Evolutionary conservation across 2,113 vertebrate species (phyloP).

Genomic region (Lepus americanus): DNA sequence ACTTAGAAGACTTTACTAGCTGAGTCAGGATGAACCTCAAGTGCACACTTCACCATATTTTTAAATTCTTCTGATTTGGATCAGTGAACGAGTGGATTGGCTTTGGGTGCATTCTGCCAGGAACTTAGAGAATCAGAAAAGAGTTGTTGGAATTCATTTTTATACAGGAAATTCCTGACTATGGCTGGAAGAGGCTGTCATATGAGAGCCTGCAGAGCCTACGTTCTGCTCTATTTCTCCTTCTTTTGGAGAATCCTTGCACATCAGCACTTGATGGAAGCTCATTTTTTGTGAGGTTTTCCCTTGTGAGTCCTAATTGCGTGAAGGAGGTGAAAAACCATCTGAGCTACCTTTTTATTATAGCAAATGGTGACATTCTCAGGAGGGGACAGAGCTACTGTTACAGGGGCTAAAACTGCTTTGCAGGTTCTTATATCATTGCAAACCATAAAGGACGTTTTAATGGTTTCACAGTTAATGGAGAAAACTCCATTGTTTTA

Average conservation of each 20-base stretch:
- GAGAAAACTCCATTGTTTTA: neutral
- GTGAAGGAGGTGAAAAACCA: neutral
- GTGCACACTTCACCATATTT: neutral
- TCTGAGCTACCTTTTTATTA: neutral
- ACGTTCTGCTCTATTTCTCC: constrained; percentile 63
- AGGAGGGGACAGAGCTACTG: neutral
- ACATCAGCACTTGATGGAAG: neutral
- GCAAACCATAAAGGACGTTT: neutral
- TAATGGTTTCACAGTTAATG: neutral
- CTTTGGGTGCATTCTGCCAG: constrained; percentile 43
- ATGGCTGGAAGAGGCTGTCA: constrained; percentile 66
- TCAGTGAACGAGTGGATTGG: neutral
- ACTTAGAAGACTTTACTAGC: neutral
- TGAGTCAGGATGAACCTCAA: neutral
- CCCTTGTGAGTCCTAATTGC: constrained; percentile 7
- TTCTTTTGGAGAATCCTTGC: constrained; percentile 51
- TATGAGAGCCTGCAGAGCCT: constrained; percentile 59
- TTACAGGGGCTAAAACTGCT: neutral
- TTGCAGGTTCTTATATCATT: neutral
- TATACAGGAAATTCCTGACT: constrained; percentile 84
- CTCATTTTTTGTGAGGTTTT: neutral
- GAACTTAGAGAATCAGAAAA: neutral
- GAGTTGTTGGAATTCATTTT: constrained; percentile 69
- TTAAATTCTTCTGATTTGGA: neutral
- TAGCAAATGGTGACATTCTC: neutral